Evolutionary conservation across 2,113 vertebrate genomes (phyloP), one percentile per base, ranked within the genome.

Genomic region (Ranitomeya variabilis): DNA sequence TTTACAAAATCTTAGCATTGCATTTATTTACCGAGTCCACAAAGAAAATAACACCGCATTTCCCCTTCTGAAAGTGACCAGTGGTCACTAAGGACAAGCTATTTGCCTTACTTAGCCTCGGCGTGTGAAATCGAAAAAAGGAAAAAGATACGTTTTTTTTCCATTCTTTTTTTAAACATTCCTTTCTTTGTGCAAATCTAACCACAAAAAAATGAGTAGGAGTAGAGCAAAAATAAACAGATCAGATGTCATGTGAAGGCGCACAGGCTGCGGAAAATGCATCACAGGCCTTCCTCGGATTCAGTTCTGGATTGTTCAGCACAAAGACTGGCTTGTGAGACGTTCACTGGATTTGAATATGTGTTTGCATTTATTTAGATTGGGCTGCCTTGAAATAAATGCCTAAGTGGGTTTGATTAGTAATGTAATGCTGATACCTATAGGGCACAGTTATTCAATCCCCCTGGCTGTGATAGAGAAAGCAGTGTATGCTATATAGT

Each of bases 191-290:
- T 71, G 21, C n/a, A 84, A 71, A 54, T 84, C 62, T 71, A 37
- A 86, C 77, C 77, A 80, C 62, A 80, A 80, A 87, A 79, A 80
- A 31, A n/a, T 31, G 74, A 52, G 62, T 67, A 31, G 85, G 45
- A 79, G 60, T 87, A 79, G 11, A 79, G 85, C 23, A 69, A 87
- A 87, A 87, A 87, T 87, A 80, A 87, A 67, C 62, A 87, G 86
- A 80, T 87, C 77, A 80, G 26, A 87, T 87, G 62, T 87, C 86
- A 55, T 19, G n/a, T 67, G 14, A 66, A 86, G 76, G 51, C 81
- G n/a, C 55, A 37, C 31, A 54, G 11, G 51, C 64, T n/a, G n/a
- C 64, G 55, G 82, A 84, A 84, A 55, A 84, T 71, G 82, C n/a
- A 71, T 69, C 31, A 26, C 82, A 69, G 64, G 69, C 82, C 52